Conservation (phyloP, 1,140 invertebrate genomes). For the Acromyrmex heyeri region DNA sequence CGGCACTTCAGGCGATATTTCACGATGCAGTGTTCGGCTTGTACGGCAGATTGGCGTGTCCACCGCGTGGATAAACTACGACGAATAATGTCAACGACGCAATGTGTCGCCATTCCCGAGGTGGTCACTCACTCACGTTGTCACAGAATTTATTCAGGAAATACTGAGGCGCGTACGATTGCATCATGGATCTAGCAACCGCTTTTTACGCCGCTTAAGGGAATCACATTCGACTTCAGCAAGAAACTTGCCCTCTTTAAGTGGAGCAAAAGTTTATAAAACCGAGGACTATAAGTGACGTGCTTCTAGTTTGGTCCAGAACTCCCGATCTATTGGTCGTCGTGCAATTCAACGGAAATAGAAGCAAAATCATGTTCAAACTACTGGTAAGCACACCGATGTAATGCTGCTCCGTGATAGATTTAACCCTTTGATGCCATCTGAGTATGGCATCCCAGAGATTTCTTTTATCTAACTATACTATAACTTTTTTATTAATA, state of each 20-base stretch:
- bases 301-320: slow-evolving; percentile 80
- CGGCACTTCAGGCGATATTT: slow-evolving; percentile 60
- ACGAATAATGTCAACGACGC: slow-evolving; percentile 71
- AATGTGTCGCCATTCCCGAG: slow-evolving; percentile 61
- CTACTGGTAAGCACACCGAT: slow-evolving; percentile 71
- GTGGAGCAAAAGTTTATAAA: slow-evolving; percentile 85
- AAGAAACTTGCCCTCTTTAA: slow-evolving; percentile 71
- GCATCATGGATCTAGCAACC: slow-evolving; percentile 77
- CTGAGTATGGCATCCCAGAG: too few species aligned
- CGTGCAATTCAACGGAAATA: not conserved
- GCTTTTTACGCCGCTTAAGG: slow-evolving; percentile 85
- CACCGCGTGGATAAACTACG: slow-evolving; percentile 54
- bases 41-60: slow-evolving; percentile 34
- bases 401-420: not conserved
- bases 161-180: slow-evolving; percentile 82
- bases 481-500: too few species aligned
- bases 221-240: slow-evolving; percentile 81
- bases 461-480: too few species aligned
- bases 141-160: slow-evolving; percentile 83
- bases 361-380: slow-evolving; percentile 70
- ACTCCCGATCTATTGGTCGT: slow-evolving; percentile 47
- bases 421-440: not conserved
- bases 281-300: slow-evolving; percentile 68
- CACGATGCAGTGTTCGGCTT: slow-evolving; percentile 43
- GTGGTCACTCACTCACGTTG: slow-evolving; percentile 35